These are phyloP conservation scores for Drosophila navojoa DNA, from an alignment of 1,140 invertebrate genomes.

Conservation along the genomic window DNA sequence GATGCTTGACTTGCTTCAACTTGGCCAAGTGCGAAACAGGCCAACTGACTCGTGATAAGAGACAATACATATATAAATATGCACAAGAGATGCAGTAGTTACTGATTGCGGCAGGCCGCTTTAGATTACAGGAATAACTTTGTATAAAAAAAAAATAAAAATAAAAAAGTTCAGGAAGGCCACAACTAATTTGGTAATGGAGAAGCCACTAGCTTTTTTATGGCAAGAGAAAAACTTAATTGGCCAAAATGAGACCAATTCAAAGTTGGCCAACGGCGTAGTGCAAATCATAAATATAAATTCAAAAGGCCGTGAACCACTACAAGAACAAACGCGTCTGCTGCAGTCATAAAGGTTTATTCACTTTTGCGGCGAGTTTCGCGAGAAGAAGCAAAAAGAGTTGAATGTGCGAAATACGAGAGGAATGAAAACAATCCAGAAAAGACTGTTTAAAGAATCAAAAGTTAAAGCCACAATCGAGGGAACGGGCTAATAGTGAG, in stretches of 20 bases:
- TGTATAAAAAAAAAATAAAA: background rate
- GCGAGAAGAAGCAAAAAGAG: background rate
- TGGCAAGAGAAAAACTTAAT: constrained; percentile 23
- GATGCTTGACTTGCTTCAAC: background rate
- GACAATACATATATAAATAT: background rate
- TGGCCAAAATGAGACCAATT: constrained; percentile 39
- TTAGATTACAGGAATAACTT: constrained; percentile 14
- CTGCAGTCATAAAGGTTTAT: constrained; percentile 7
- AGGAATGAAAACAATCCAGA: background rate
- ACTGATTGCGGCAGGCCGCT: constrained; percentile 14
- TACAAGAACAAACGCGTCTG: constrained; percentile 11
- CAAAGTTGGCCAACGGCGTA: constrained; percentile 27
- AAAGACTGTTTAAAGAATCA: background rate
- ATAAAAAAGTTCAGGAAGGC: background rate
- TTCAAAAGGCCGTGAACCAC: constrained; percentile 14
- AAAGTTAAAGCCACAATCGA: background rate
- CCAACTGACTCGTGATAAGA: too few species aligned
- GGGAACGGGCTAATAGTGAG: too few species aligned
- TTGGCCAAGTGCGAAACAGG: background rate
- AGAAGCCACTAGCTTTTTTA: background rate
- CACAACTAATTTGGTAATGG: constrained; percentile 29
- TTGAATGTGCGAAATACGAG: background rate
- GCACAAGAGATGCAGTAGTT: too few species aligned
- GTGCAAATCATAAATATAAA: constrained; percentile 30
- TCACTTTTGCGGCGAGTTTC: constrained; percentile 9